Base-by-base conservation (phyloP, 1,140 invertebrate genomes). In the Mycetomoellerius zeteki region DNA sequence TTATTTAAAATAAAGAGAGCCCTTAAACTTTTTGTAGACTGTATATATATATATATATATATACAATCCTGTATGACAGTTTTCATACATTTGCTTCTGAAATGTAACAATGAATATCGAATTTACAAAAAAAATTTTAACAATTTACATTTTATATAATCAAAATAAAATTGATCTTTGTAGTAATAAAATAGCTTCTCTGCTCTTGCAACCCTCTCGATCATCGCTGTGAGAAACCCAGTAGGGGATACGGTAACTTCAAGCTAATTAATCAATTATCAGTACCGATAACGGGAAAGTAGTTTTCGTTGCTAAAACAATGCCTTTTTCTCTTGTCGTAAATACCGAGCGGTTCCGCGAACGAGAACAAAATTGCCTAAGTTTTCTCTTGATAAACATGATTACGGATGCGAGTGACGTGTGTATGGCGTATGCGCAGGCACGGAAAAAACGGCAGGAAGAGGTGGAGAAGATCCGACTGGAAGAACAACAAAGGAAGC, bases 361-460 rank as follows among this genome's bases (percentile, higher is more conserved):
- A 73, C 52, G 67, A 58, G 52, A 73, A 73, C 52, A 58, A 82
- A 82, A 82, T 82, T 82, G 52, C 33, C 33, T 58, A 82, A 82
- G 78, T 82, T 37, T 82, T n/a, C 80, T 73, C 67, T 56, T 67
- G 37, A 69, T 72, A 69, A 84, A 86, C 67, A 78, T 90, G 56
- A 78, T 91, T 89, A 93, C 58, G 93, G 92, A 94, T 93, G 89
- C 88, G 92, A 93, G 92, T 94, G 92, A 94, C 85, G 90, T 92
- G 89, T 94, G 92, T 94, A 91, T 95, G 90, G 92, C 93, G 92
- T 94, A 89, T 95, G 90, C 92, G 91, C 96, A 98, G 98, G 98
- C 98, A 93, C 97, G 98, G 92, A 97, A 97, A 95, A 97, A 97
- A 95, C 97, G 97, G 71, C 97, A 98, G 93, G 97, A 98, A 96